Evolutionary conservation across 1,140 invertebrate species (phyloP).

Genomic region (Papilio polytes): DNA sequence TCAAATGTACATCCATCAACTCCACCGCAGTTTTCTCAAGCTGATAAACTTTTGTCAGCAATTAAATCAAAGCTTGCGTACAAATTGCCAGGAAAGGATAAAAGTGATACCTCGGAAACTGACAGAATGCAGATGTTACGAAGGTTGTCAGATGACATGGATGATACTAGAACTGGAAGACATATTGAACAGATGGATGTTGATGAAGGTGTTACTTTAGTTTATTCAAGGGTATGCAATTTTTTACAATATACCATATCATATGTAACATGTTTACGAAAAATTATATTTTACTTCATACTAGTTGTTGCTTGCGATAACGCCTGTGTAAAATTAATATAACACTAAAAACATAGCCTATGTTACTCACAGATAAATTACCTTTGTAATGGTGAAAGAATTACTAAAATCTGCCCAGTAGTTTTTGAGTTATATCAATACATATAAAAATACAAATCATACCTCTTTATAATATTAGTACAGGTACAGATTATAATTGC

Average conservation of each 20-base stretch:
- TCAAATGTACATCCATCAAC: conserved; percentile 72
- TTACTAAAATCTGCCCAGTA: too few relatives aligned
- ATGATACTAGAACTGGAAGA: not conserved
- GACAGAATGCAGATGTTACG: conserved; percentile 62
- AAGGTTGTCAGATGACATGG: conserved; percentile 52
- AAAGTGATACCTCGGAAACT: conserved; percentile 56
- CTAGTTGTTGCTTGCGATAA: too few relatives aligned
- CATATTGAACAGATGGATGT: conserved; percentile 60
- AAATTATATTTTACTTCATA: too few relatives aligned
- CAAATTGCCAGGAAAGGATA: conserved; percentile 57
- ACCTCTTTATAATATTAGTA: too few relatives aligned
- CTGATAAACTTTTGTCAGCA: conserved; percentile 58
- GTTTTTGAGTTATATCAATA: too few relatives aligned
- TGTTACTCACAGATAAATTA: too few relatives aligned
- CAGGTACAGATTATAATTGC: too few relatives aligned
- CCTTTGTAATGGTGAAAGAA: too few relatives aligned
- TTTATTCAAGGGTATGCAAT: conserved; percentile 53
- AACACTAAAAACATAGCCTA: too few relatives aligned
- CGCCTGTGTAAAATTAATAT: too few relatives aligned
- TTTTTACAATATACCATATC: not conserved
- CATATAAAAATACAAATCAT: too few relatives aligned
- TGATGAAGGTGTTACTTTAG: conserved; percentile 55
- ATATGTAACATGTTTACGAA: too few relatives aligned
- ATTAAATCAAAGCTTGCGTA: conserved; percentile 43
- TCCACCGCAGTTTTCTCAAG: conserved; percentile 77